Conservation (phyloP, 23 tunicate species). For the Aplidium turbinatum region DNA sequence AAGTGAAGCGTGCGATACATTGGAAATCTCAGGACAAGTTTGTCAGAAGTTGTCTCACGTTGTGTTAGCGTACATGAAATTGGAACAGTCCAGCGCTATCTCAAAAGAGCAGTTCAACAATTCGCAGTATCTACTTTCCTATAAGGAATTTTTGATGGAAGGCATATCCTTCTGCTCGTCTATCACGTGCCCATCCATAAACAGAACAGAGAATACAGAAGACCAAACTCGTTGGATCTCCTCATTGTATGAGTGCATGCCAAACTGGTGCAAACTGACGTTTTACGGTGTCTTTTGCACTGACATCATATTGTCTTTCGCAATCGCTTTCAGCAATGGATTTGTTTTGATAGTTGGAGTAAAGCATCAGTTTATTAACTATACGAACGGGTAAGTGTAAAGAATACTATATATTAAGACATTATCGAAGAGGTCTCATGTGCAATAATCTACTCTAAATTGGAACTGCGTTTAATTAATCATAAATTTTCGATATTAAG, state of each 20-base stretch:
- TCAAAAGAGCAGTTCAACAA: too few relatives aligned
- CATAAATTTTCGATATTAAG: too few relatives aligned
- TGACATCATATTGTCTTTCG: neutral
- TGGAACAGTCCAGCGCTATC: too few relatives aligned
- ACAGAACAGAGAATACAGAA: neutral
- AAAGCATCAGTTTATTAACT: neutral
- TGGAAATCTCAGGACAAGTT: too few relatives aligned
- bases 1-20: too few relatives aligned
- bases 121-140: too few relatives aligned
- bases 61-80: too few relatives aligned
- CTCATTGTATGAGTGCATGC: conserved; percentile 14
- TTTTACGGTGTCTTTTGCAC: neutral
- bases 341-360: neutral
- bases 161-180: conserved; percentile 9
- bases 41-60: too few relatives aligned
- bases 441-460: too few relatives aligned
- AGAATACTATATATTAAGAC: too few relatives aligned
- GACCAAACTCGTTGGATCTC: neutral
- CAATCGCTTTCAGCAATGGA: neutral
- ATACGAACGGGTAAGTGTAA: conserved; percentile 3
- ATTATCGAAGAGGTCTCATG: too few relatives aligned
- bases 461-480: too few relatives aligned
- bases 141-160: conserved; percentile 2
- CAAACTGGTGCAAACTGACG: neutral
- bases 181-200: neutral